phyloP scores from a whole-genome alignment of 2,797 vertebrate species.

The Acrocephalus scirpaceus region DNA sequence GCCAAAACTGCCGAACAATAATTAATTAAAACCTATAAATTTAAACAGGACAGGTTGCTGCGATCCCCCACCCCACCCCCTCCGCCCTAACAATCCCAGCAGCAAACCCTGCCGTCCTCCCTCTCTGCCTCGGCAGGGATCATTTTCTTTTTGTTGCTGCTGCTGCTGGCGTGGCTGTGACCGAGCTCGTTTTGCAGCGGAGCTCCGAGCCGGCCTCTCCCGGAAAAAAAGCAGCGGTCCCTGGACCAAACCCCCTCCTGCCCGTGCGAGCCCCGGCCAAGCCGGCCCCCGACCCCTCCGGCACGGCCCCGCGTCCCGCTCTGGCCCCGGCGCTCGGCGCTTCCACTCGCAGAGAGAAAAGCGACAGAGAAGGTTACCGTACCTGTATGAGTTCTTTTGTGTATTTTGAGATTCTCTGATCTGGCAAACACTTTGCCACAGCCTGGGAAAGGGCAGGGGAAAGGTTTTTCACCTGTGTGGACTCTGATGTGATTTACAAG shows the following conservation, averaged over 20 bases:
- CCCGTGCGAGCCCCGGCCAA: not conserved
- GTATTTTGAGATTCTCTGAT: conserved; percentile 98
- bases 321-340: not conserved
- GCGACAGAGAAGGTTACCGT: conserved; percentile 39
- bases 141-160: conserved; percentile 42
- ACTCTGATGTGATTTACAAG: conserved; percentile 98
- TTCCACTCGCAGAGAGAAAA: conserved; percentile 9
- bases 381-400: conserved; percentile 98
- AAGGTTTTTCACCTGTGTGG: conserved; percentile 98
- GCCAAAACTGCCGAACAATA: conserved; percentile 21
- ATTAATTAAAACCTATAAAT: conserved; percentile 75
- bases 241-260: not conserved
- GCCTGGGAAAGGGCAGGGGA: conserved; percentile 97
- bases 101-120: not conserved
- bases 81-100: not conserved
- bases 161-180: not conserved
- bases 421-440: conserved; percentile 98
- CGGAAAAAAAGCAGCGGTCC: not conserved
- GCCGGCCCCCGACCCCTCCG: not conserved
- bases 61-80: not conserved
- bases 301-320: not conserved
- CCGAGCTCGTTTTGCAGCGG: not conserved
- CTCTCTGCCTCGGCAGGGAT: not conserved
- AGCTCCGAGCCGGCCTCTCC: not conserved
- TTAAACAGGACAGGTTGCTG: conserved; percentile 47